Base-by-base conservation (phyloP, 1,140 invertebrate species). In the Drosophila pseudoananassae region DNA sequence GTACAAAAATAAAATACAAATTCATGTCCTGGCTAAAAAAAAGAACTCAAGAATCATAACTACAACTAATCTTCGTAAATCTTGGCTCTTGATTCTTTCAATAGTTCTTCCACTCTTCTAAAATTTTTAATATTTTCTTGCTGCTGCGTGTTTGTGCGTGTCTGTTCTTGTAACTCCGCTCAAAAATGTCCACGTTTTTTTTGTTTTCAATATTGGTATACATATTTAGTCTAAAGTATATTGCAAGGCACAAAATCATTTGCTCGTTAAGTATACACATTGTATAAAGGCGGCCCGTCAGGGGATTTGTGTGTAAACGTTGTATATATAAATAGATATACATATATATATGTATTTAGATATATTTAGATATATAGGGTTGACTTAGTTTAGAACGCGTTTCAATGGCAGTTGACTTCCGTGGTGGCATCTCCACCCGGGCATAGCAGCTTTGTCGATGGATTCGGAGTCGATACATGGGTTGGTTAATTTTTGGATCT, bases 321-420 rank as follows among this genome's bases (percentile, higher is more conserved):
- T n/a, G n/a, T 51, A 47, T 58, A 61, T 73, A 72, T 55, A 65
- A 49, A 63, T 51, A 47, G 55, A 61, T 73, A 72, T 55, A 65
- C 45, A 63, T 49, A 55, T 52, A 56, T 47, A 9, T 65, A 27
- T 53, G 47, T 55, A 64, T 76, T 29, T 53, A 45, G 46, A 43
- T 51, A 51, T 61, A 51, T 60, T 43, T 52, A 33, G 43, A 64
- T 55, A 36, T 38, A 43, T 53, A 65, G 47, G 23, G 56, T 49
- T 85, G 81, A 85, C 81, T 85, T 85, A 87, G 82, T 87, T 82
- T 78, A 75, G 81, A 85, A 87, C 78, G 82, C 81, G 83, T 66
- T 85, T 78, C 78, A 85, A 78, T 85, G 82, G 82, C 82, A 85
- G 82, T 78, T 84, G 72, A 74, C 82, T 75, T 75, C 43, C 50